Conservation (phyloP, 2,797 vertebrate genomes). For the Etheostoma nigrum region DNA sequence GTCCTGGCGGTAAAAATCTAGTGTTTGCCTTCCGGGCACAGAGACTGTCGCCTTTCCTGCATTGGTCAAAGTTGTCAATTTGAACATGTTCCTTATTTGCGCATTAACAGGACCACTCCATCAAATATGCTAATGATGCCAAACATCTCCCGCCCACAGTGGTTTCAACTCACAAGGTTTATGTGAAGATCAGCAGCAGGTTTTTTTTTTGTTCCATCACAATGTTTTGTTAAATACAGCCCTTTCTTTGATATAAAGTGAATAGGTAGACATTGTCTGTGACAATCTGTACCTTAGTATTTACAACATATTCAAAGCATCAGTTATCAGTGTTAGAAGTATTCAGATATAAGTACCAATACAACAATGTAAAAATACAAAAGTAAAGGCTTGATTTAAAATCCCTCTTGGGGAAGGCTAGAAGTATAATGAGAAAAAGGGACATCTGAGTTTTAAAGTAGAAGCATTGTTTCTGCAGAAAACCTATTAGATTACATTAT, state of each 20-base stretch:
- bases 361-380: not conserved
- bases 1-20: conserved; percentile 29
- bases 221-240: not conserved
- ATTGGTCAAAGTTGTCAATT: not conserved
- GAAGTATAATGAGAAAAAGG: too few species aligned
- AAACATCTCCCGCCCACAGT: not conserved
- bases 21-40: conserved; percentile 11
- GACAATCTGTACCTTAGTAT: not conserved
- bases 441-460: too few species aligned
- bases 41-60: not conserved
- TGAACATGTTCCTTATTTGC: conserved; percentile 12
- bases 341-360: not conserved
- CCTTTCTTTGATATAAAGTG: not conserved
- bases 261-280: not conserved
- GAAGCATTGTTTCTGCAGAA: too few species aligned
- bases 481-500: too few species aligned
- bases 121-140: conserved; percentile 28
- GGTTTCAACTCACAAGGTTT: not conserved
- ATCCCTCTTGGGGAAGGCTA: too few species aligned
- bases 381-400: too few species aligned
- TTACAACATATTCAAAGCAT: not conserved
- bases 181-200: not conserved
- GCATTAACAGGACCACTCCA: not conserved
- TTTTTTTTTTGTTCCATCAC: not conserved
- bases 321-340: not conserved